Evolutionary conservation across 1,140 invertebrate species (phyloP), one percentile per base, ranked within the genome.

Genomic region (Littorina saxatilis): DNA sequence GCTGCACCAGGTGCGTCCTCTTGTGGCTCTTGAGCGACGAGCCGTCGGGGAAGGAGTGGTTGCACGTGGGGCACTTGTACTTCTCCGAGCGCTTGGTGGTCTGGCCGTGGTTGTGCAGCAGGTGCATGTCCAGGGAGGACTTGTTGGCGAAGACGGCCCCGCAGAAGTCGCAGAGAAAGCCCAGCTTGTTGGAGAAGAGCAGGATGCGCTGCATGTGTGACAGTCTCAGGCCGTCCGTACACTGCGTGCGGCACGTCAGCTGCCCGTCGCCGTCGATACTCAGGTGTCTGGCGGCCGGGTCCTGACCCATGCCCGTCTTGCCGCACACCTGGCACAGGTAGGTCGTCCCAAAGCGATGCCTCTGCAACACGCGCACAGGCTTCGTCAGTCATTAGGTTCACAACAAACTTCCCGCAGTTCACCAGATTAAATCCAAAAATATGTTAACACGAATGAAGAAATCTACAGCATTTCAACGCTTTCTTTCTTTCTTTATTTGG

Each of bases 61-160:
- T 55, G 37, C 75, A 77, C 52, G 7, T 13, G 35, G n/a, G 11
- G 32, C 75, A 77, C 29, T 39, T 61, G 52, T 58, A 77, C n/a
- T 27, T 58, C 68, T 72, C 68, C 23, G 61, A 66, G 7, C 61
- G n/a, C 39, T 50, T 75, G 73, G 29, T 20, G n/a, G 27, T 5
- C 27, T 47, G 50, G 50, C 27, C 37, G 37, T 77, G 75, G 27
- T 11, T n/a, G 2, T 39, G 0, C 17, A 43, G 39, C 52, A 77
- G 27, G 37, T 77, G 75, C 50, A 17, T 37, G 50, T 61, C 32
- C 3, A 77, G n/a, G 20, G 9, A 2, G 50, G 13, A 9, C 37
- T 77, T 58, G 50, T 61, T 37, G 35, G 35, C 4, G 29, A 77
- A 61, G 11, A 40, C 27, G 50, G 4, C 23, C 2, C 68, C 68